Evolutionary conservation across 1,140 invertebrate genomes (phyloP).

Genomic region (Latrodectus geometricus): DNA sequence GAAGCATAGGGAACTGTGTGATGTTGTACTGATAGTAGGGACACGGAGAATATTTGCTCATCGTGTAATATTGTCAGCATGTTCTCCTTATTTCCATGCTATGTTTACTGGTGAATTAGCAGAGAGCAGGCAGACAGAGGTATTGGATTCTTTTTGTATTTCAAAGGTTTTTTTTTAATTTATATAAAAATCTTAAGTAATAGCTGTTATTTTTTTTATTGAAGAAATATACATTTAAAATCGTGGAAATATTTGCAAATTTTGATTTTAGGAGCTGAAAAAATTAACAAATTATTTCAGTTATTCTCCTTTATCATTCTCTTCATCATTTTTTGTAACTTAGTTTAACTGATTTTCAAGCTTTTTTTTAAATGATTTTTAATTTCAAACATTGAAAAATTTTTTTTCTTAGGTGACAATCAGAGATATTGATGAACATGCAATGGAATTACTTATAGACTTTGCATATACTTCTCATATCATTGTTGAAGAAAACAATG

Average conservation of each 20-base stretch:
- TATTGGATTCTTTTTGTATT: constrained; percentile 14
- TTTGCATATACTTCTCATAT: constrained; percentile 99
- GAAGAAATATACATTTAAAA: no score
- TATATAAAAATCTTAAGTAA: not conserved
- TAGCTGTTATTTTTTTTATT: no score
- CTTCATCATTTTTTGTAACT: no score
- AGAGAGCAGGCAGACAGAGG: constrained; percentile 96
- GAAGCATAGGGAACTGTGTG: constrained; percentile 89
- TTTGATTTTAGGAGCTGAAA: no score
- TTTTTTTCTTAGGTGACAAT: constrained; percentile 80
- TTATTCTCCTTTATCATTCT: no score
- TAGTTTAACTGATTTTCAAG: no score
- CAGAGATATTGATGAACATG: constrained; percentile 95
- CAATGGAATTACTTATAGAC: constrained; percentile 97
- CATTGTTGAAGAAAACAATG: constrained; percentile 96
- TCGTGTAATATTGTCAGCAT: constrained; percentile 90
- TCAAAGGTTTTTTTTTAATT: not conserved
- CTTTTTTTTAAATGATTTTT: no score
- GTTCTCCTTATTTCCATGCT: constrained; percentile 91
- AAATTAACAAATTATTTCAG: no score
- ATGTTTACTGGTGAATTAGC: constrained; percentile 99
- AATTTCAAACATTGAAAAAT: no score
- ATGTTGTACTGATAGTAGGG: constrained; percentile 96
- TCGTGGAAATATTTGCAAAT: no score
- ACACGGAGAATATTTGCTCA: constrained; percentile 95